Conservation (phyloP, 2,113 vertebrate species). For the Paradisaea rubra region DNA sequence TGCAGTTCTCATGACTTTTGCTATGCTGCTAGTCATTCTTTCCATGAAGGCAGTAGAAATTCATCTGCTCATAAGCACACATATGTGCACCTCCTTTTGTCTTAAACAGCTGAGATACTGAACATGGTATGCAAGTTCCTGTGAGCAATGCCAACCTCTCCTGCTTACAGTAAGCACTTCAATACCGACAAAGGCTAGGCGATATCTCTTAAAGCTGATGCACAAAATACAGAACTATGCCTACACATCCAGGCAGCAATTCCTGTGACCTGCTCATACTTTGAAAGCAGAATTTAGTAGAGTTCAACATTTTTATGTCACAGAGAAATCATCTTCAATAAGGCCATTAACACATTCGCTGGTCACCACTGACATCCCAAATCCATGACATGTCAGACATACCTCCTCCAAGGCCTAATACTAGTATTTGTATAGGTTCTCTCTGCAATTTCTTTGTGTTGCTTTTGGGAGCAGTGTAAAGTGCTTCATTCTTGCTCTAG, state of each 20-base stretch:
- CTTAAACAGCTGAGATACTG: not conserved
- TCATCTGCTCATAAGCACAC: not conserved
- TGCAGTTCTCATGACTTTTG: not conserved
- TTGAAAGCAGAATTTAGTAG: not conserved
- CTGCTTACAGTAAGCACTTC: not conserved
- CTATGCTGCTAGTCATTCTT: not conserved
- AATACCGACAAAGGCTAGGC: not conserved
- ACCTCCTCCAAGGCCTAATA: not conserved
- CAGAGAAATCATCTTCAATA: not conserved
- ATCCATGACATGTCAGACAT: not conserved
- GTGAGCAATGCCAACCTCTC: not conserved
- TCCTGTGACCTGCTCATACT: not conserved
- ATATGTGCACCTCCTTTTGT: not conserved
- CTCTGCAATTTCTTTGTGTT: not conserved
- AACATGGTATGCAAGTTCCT: not conserved
- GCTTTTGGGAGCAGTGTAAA: not conserved
- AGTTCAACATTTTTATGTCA: not conserved
- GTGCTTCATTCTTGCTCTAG: not conserved
- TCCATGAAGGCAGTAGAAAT: not conserved
- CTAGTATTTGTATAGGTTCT: not conserved
- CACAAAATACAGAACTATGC: not conserved
- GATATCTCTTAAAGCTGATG: not conserved
- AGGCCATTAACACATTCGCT: not conserved
- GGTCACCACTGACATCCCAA: not conserved
- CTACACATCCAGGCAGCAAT: not conserved